These are phyloP conservation scores for Apostichopus japonicus DNA, from an alignment of 35 echinoderm and acorn worm genomes.

Conservation along the genomic window DNA sequence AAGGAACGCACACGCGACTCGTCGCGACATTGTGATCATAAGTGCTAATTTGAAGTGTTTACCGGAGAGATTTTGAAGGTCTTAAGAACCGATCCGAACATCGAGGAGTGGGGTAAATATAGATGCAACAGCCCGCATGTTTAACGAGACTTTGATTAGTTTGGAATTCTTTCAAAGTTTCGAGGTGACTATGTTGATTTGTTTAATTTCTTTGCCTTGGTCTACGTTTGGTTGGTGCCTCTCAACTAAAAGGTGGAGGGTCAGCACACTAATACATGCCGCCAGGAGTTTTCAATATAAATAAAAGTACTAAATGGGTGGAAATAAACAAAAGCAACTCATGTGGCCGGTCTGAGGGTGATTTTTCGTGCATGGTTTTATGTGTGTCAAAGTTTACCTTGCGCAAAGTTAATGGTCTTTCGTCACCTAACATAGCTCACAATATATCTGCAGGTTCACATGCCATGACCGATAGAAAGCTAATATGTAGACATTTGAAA, in stretches of 20 bases:
- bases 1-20: not conserved
- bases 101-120: not conserved
- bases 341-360: too few species aligned
- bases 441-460: too few species aligned
- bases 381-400: too few species aligned
- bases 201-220: not conserved
- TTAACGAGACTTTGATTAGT: not conserved
- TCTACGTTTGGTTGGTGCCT: not conserved
- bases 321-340: too few species aligned
- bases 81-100: not conserved
- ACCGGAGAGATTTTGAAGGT: not conserved
- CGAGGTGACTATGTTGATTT: not conserved
- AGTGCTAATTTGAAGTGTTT: not conserved
- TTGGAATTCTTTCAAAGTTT: not conserved
- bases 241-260: not conserved
- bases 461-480: too few species aligned
- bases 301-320: too few species aligned
- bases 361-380: too few species aligned
- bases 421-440: too few species aligned
- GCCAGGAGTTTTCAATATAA: too few species aligned
- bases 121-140: not conserved
- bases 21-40: not conserved
- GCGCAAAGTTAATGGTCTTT: too few species aligned
- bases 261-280: not conserved
- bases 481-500: too few species aligned